Percentiles rank a stretch among this genome's conserved stretches.
Evolutionary conservation across 2,797 vertebrate species (phyloP).

Genomic region (Rhabdophis nuchalis): DNA sequence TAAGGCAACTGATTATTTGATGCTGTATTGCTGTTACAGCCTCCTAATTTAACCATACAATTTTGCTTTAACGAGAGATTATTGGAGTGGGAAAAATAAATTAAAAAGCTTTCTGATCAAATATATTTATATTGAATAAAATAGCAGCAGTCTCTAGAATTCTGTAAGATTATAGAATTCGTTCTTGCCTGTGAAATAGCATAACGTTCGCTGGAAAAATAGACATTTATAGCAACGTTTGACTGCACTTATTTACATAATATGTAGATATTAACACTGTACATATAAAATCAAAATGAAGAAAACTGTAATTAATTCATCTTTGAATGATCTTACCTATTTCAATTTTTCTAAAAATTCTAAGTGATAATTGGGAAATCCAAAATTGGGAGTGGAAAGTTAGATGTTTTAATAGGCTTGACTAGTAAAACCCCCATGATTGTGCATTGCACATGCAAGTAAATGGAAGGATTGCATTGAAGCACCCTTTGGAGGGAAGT

Average conservation of each 20-base stretch:
- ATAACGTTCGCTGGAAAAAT: background rate
- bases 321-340: background rate
- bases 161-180: background rate
- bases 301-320: background rate
- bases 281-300: background rate
- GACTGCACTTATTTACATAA: too few species aligned
- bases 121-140: background rate
- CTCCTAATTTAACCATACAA: background rate
- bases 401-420: background rate
- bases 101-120: background rate
- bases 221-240: background rate
- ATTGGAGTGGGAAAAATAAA: background rate
- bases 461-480: background rate
- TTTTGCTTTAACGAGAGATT: background rate
- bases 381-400: background rate
- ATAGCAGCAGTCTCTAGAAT: background rate
- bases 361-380: background rate
- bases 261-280: too few species aligned
- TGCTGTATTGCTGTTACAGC: background rate
- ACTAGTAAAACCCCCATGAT: background rate
- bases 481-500: background rate
- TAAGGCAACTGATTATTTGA: conserved; percentile 8
- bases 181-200: background rate
- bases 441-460: background rate
- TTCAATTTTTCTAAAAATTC: background rate